Evolutionary conservation across 2,888 invertebrate species (phyloP), one percentile per base, ranked within the genome.

Genomic region (Zele albiditarsus): DNA sequence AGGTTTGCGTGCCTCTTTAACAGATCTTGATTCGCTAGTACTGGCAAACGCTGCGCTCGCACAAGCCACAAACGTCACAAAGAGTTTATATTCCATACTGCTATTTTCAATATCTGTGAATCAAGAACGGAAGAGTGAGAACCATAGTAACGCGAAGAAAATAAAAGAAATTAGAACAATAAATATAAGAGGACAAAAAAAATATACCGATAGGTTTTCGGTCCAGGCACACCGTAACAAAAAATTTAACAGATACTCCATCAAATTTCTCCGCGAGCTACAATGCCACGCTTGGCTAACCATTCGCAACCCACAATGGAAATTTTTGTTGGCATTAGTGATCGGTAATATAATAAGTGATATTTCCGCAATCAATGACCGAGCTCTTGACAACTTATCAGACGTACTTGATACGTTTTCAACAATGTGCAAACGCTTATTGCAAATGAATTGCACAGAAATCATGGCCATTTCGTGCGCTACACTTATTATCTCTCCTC

Each of bases 41-140:
- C 78, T 71, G 0, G 78, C 80, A 12, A 80, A 31, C 23, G 78
- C 77, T 33, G 82, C 66, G 63, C 81, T 74, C 72, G 75, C 73
- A 65, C 81, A 81, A 14, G 79, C 78, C 49, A 83, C 46, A 6
- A 82, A 70, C 62, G 81, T 66, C 60, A 82, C 53, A n/a, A 20
- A 8, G 4, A 53, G 8, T 53, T 23, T 53, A 53, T 23, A 5
- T 71, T 81, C 66, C 80, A 80, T 83, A 81, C 79, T 82, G 63
- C 25, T 70, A 28, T 68, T 49, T 28, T 57, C 62, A 27, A 46
- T 49, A 77, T 58, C 57, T 73, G 68, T 73, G 65, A 57, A 58
- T 57, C 5, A 0, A 71, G 28, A 46, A n/a, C 12, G 12, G 2
- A 12, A 2, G 12, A 12, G 12, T 38, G 38, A 38, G 12, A 38